phyloP scores from a whole-genome alignment of 2,113 vertebrate species.

The Coreoperca whiteheadi region DNA sequence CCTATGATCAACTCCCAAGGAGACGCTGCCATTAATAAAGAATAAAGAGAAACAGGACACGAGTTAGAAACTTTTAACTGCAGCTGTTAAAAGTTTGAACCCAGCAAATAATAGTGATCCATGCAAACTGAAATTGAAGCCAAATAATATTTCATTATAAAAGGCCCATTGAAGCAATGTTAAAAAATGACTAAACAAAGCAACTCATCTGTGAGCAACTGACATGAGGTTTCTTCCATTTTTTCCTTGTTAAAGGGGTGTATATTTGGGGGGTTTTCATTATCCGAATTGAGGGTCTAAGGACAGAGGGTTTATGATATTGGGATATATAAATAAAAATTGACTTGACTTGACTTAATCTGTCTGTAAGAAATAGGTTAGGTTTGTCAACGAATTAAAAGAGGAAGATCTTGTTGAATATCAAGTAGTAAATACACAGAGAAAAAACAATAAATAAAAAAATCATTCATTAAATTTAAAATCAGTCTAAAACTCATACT shows the following conservation, averaged over 20 bases:
- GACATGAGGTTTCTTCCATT: no score
- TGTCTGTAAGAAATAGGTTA: background rate
- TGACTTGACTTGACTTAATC: background rate
- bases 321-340: no score
- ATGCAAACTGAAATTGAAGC: slow-evolving; percentile 38
- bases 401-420: background rate
- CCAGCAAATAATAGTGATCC: slow-evolving; percentile 39
- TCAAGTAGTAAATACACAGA: background rate
- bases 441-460: background rate
- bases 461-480: background rate
- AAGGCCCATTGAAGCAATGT: slow-evolving; percentile 9
- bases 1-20: slow-evolving; percentile 95
- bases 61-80: slow-evolving; percentile 61
- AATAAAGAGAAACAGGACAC: slow-evolving; percentile 64
- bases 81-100: slow-evolving; percentile 55
- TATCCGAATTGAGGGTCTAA: no score
- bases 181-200: background rate
- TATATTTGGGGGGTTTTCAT: no score
- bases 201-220: background rate
- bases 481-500: slow-evolving; percentile 81
- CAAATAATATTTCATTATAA: slow-evolving; percentile 10
- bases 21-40: slow-evolving; percentile 86
- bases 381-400: background rate
- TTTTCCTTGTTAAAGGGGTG: no score
- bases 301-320: no score